These are phyloP conservation scores for Aphaenogaster floridana DNA, from an alignment of 1,140 invertebrate genomes.

Conservation along the genomic window DNA sequence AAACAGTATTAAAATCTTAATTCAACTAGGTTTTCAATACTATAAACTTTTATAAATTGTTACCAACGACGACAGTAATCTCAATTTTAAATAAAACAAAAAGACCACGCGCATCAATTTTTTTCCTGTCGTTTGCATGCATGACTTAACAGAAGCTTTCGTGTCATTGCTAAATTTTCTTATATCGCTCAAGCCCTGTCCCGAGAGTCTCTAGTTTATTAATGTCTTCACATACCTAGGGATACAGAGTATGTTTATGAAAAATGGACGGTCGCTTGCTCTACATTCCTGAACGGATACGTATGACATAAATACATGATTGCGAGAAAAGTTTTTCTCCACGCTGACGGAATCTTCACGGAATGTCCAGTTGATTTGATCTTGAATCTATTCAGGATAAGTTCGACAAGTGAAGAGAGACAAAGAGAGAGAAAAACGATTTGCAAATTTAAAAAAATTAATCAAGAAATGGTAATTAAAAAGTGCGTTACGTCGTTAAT, in stretches of 20 bases:
- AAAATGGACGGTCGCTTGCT: conserved; percentile 18
- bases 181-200: conserved; percentile 23
- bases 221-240: conserved; percentile 11
- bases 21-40: background rate
- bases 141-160: conserved; percentile 24
- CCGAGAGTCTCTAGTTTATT: conserved; percentile 38
- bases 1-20: conserved; percentile 37
- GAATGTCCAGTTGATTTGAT: background rate
- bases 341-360: background rate
- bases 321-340: conserved; percentile 14
- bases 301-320: conserved; percentile 43
- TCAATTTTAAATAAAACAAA: conserved; percentile 43
- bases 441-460: background rate
- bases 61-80: background rate
- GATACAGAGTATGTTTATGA: conserved; percentile 14
- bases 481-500: background rate
- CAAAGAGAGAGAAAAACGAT: background rate
- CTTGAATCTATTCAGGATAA: background rate
- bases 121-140: conserved; percentile 33
- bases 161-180: conserved; percentile 39
- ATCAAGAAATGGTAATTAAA: background rate
- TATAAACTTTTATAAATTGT: conserved; percentile 30
- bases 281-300: conserved; percentile 11
- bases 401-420: background rate
- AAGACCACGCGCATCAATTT: conserved; percentile 4